A percentile compares a stretch with the other conserved stretches of the same genome.
phyloP scores from a whole-genome alignment of 2,113 vertebrate species.

The Acrocephalus kingi region DNA sequence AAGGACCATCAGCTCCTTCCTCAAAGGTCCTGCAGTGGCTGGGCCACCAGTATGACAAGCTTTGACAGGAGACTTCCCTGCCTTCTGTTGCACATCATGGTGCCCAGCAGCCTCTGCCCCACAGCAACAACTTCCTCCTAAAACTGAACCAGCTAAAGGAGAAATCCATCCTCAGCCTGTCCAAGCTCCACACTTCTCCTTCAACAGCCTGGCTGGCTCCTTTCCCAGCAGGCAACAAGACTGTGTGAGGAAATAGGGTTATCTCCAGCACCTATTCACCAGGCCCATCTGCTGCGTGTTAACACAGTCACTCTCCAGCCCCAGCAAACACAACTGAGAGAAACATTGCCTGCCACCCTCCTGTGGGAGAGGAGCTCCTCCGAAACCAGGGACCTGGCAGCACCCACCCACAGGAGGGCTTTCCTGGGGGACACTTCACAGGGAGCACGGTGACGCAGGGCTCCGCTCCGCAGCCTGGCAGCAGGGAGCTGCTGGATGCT shows the following conservation, averaged over 20 bases:
- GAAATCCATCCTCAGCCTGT: background rate
- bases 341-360: background rate
- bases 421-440: background rate
- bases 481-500: background rate
- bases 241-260: background rate
- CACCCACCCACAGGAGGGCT: background rate
- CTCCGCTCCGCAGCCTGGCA: background rate
- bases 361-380: background rate
- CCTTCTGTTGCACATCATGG: accelerated
- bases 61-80: background rate
- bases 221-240: background rate
- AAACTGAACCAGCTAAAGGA: background rate
- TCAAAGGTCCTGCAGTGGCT: background rate
- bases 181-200: background rate
- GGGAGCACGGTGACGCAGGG: accelerated
- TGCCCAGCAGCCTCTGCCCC: background rate
- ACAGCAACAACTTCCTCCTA: background rate
- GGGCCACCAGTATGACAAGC: background rate
- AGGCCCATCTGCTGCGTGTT: background rate
- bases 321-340: background rate
- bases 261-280: background rate
- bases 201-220: background rate
- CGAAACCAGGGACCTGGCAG: background rate
- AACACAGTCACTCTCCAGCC: background rate
- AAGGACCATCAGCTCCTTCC: background rate